phyloP scores from a whole-genome alignment of 2,797 vertebrate genomes.

The Scolopax bukidnonensis region DNA sequence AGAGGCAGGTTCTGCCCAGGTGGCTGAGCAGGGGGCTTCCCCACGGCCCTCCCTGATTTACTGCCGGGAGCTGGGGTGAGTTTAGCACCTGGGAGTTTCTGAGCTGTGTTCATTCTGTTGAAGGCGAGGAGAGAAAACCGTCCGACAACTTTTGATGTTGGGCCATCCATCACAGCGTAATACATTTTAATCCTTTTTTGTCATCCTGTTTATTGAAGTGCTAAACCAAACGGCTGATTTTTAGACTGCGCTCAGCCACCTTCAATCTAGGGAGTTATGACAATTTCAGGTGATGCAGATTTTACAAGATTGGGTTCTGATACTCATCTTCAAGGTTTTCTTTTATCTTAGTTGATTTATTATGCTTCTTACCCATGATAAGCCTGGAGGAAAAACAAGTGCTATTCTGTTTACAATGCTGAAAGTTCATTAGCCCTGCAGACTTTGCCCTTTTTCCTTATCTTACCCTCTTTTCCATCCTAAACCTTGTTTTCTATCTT shows the following conservation, averaged over 20 bases:
- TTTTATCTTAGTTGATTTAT: not conserved
- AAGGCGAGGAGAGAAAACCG: not conserved
- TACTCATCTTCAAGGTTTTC: not conserved
- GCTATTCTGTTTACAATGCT: not conserved
- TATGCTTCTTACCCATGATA: not conserved
- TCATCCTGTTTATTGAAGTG: not conserved
- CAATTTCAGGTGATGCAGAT: not conserved
- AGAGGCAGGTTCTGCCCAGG: not conserved
- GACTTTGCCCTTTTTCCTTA: not conserved
- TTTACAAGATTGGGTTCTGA: not conserved
- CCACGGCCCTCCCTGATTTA: not conserved
- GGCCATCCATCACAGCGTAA: not conserved
- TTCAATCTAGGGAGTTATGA: not conserved
- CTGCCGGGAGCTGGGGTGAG: accelerated
- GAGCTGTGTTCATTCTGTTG: not conserved
- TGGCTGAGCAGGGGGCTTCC: not conserved
- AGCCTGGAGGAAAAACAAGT: not conserved
- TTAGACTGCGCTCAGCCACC: not conserved
- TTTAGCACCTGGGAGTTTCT: not conserved
- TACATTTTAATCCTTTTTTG: not conserved
- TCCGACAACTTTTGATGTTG: not conserved
- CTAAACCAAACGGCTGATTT: not conserved
- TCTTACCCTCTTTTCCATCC: not conserved
- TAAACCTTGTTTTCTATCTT: not conserved
- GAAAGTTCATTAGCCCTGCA: not conserved